A percentile compares a stretch with the other conserved stretches of the same genome.
Evolutionary conservation across 2,113 vertebrate genomes (phyloP).

Genomic region (Dendropsophus ebraccatus): DNA sequence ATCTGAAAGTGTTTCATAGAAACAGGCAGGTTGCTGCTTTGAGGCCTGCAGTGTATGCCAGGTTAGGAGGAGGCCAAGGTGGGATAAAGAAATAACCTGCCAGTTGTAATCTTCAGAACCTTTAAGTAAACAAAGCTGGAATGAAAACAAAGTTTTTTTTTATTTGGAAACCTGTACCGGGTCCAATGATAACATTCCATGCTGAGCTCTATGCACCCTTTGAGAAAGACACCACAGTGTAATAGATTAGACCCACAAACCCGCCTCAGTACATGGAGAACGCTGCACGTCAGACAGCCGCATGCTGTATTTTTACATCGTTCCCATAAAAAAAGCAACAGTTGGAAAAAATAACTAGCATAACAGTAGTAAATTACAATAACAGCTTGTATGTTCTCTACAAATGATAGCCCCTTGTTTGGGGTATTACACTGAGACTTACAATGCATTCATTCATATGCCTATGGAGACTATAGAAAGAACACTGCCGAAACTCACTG

Average conservation of each 20-base stretch:
- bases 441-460: constrained; percentile 20
- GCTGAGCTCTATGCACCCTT: constrained; percentile 63
- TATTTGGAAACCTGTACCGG: constrained; percentile 70
- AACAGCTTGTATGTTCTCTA: constrained; percentile 52
- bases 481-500: neutral
- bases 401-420: constrained; percentile 54
- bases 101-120: constrained; percentile 71
- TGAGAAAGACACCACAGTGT: constrained; percentile 75
- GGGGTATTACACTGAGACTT: constrained; percentile 51
- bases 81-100: constrained; percentile 71
- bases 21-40: constrained; percentile 64
- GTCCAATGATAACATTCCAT: constrained; percentile 77
- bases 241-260: constrained; percentile 52
- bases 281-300: constrained; percentile 62
- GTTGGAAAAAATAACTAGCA: constrained; percentile 53
- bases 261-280: constrained; percentile 59
- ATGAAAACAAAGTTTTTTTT: constrained; percentile 71
- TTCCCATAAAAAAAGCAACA: constrained; percentile 53
- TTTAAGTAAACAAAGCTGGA: constrained; percentile 74
- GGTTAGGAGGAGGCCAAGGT: constrained; percentile 51
- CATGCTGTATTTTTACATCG: constrained; percentile 65
- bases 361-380: constrained; percentile 62
- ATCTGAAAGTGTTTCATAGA: constrained; percentile 39
- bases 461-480: neutral
- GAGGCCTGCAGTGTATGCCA: constrained; percentile 45